Conservation (phyloP, 2,888 invertebrate species). For the Microplitis manilae region DNA sequence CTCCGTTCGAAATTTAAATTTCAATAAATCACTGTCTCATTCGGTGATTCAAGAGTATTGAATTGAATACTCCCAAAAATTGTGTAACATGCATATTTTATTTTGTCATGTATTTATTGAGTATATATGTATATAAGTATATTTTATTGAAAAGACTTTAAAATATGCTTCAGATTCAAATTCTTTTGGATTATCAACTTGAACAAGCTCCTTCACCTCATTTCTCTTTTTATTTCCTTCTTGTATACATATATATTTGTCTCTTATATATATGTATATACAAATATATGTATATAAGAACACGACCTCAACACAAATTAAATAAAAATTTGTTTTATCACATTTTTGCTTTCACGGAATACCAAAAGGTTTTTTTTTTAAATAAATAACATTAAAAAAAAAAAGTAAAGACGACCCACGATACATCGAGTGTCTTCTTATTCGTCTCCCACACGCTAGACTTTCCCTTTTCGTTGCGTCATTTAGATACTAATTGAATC, state of each 20-base stretch:
- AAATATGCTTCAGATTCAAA: background rate
- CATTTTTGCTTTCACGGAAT: constrained; percentile 33
- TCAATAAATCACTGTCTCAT: too few species aligned
- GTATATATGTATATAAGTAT: background rate
- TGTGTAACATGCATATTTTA: background rate
- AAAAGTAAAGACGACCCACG: too few species aligned
- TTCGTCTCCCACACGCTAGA: constrained; percentile 11
- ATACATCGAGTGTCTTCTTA: background rate
- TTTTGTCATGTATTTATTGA: background rate
- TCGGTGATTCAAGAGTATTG: background rate
- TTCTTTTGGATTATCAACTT: constrained; percentile 4
- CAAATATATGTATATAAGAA: background rate
- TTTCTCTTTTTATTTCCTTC: background rate
- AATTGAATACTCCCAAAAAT: background rate
- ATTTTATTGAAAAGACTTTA: background rate
- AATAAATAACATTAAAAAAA: background rate
- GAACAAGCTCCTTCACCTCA: constrained; percentile 30
- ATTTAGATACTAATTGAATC: too few species aligned
- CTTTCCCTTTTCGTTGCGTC: too few species aligned
- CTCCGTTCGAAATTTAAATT: too few species aligned
- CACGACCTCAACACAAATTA: constrained; percentile 14
- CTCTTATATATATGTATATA: background rate
- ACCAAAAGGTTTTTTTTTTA: constrained; percentile 11
- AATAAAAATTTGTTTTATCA: constrained; percentile 26
- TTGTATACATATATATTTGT: background rate